Evolutionary conservation across 2,888 invertebrate species (phyloP).

Genomic region (Drosophila picticornis): DNA sequence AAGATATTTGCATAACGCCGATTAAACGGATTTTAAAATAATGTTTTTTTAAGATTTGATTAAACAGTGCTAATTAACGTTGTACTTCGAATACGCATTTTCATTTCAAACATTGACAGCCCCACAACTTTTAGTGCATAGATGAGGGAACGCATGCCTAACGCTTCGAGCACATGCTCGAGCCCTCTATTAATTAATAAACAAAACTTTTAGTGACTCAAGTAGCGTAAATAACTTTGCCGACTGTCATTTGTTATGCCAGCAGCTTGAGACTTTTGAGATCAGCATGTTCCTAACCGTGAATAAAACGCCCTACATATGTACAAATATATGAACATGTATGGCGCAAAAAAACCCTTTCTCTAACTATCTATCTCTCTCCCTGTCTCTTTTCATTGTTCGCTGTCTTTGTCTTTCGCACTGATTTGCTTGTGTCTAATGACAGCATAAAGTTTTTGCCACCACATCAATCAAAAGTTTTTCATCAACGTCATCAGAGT

Average conservation of each 20-base stretch:
- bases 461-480: constrained; percentile 82
- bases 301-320: constrained; percentile 21
- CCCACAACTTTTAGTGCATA: background rate
- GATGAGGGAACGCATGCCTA: background rate
- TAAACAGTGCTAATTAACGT: background rate
- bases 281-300: constrained; percentile 7
- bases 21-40: background rate
- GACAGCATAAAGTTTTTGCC: constrained; percentile 79
- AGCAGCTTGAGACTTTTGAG: constrained; percentile 50
- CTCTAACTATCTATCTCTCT: background rate
- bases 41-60: background rate
- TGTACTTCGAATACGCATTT: background rate
- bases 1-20: too few relatives aligned
- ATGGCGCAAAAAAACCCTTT: constrained; percentile 30
- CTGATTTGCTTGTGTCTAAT: constrained; percentile 68
- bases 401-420: constrained; percentile 10
- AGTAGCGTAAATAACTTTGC: constrained; percentile 55
- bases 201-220: constrained; percentile 67
- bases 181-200: constrained; percentile 76
- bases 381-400: background rate
- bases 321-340: constrained; percentile 20
- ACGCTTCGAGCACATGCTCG: constrained; percentile 24
- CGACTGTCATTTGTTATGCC: constrained; percentile 68
- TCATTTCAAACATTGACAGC: constrained; percentile 7
- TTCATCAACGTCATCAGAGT: constrained; percentile 82